Conservation (phyloP, 2,888 invertebrate species). For the Rhagonycha lutea region DNA sequence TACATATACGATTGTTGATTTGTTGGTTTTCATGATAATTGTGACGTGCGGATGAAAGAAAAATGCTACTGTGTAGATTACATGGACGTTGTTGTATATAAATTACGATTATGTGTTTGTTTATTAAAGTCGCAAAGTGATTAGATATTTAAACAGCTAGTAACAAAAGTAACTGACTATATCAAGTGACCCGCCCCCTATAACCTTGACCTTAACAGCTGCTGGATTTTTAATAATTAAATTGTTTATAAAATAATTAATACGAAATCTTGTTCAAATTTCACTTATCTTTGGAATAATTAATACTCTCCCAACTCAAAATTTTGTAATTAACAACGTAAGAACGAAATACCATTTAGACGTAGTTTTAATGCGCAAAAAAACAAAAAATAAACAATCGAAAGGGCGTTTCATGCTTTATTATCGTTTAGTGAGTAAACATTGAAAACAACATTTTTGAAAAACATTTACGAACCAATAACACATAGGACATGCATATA, state of each 20-base stretch:
- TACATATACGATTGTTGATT: background rate
- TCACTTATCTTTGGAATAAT: background rate
- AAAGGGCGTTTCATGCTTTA: background rate
- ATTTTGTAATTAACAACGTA: background rate
- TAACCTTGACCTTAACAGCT: slow-evolving; percentile 39
- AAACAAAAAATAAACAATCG: background rate
- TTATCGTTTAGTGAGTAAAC: background rate
- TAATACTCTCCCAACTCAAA: background rate
- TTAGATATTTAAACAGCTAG: slow-evolving; percentile 3
- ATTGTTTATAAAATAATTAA: background rate
- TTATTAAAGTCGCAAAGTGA: background rate
- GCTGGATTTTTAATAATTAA: slow-evolving; percentile 13
- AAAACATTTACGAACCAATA: background rate
- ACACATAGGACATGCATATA: background rate
- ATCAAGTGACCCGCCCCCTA: slow-evolving; percentile 26
- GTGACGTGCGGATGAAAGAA: background rate
- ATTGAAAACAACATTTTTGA: background rate
- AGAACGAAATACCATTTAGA: background rate
- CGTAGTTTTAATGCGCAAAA: background rate
- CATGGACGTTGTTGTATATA: background rate
- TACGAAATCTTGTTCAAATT: background rate
- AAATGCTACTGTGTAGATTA: background rate
- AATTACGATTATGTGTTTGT: background rate
- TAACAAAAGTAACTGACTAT: slow-evolving; percentile 2
- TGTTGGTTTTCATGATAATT: background rate